Conservation (phyloP, 1,140 invertebrate species). For the Hypsibius dujardini region DNA sequence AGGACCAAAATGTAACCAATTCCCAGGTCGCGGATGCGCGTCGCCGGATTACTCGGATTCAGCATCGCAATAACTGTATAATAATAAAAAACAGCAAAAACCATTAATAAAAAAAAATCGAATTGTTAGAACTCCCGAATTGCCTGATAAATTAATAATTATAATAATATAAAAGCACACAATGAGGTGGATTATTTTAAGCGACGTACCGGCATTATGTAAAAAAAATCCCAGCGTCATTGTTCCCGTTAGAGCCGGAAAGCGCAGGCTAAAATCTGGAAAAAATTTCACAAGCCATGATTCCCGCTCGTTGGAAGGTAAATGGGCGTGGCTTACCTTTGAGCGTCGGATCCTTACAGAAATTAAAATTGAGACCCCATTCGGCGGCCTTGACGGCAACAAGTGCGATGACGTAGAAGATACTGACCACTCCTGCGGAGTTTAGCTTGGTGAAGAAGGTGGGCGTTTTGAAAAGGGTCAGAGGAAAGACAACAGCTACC, state of each 20-base stretch:
- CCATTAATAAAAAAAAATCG: neutral
- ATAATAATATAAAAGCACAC: too few species aligned
- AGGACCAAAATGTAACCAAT: conserved; percentile 66
- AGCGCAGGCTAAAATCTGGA: conserved; percentile 44
- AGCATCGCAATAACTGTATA: neutral
- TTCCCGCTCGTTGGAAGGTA: too few species aligned
- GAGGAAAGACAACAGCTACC: neutral
- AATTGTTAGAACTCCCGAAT: neutral
- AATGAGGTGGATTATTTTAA: too few species aligned
- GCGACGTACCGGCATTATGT: conserved; percentile 43
- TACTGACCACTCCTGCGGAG: neutral
- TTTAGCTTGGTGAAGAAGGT: neutral
- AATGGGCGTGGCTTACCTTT: neutral
- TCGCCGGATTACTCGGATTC: neutral
- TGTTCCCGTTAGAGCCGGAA: conserved; percentile 65
- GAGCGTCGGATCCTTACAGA: neutral
- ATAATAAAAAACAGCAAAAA: neutral
- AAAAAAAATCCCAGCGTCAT: conserved; percentile 71
- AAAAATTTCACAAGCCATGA: conserved; percentile 20
- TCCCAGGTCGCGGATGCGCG: conserved; percentile 47
- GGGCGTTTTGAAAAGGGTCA: neutral
- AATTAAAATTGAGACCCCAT: conserved; percentile 1
- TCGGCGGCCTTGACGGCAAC: neutral
- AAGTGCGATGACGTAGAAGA: neutral
- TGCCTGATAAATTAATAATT: too few species aligned